phyloP scores from a whole-genome alignment of 1,140 invertebrate genomes.

The Bicyclus anynana region DNA sequence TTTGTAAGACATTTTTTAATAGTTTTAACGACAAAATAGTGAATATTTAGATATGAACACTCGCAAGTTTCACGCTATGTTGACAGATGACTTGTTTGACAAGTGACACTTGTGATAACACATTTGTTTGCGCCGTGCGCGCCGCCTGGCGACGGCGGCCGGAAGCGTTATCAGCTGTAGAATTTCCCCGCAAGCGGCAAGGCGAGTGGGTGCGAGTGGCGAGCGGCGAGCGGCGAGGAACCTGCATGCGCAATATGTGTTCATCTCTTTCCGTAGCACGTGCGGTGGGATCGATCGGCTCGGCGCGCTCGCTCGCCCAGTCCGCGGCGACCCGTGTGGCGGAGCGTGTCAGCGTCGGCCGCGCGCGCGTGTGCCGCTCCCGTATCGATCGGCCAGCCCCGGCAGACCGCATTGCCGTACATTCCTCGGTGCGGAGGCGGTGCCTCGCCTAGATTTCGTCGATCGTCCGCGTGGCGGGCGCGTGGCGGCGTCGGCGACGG shows the following conservation, averaged over 20 bases:
- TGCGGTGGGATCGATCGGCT: constrained; percentile 41
- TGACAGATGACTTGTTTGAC: constrained; percentile 14
- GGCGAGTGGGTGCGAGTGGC: constrained; percentile 38
- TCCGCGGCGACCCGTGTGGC: constrained; percentile 37
- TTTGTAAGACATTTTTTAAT: constrained; percentile 53
- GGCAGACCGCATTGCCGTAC: constrained; percentile 74
- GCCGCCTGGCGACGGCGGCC: constrained; percentile 41
- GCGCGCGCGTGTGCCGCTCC: constrained; percentile 62
- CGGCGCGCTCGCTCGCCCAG: constrained; percentile 53
- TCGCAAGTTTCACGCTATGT: not conserved
- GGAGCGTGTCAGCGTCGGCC: constrained; percentile 37
- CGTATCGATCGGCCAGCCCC: constrained; percentile 68
- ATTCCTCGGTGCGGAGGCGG: constrained; percentile 62
- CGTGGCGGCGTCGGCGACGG: constrained; percentile 67
- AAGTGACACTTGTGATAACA: constrained; percentile 32
- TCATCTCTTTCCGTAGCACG: constrained; percentile 63
- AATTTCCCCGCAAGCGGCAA: constrained; percentile 53
- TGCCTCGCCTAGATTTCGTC: constrained; percentile 69
- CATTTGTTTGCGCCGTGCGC: constrained; percentile 41
- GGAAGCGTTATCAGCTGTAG: constrained; percentile 59
- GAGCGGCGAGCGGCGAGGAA: constrained; percentile 20
- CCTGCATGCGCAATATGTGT: constrained; percentile 59
- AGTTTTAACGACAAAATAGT: not conserved
- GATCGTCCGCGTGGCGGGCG: constrained; percentile 64
- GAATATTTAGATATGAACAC: not conserved